Conservation (phyloP, 2,113 vertebrate genomes). For the Boleophthalmus pectinirostris region DNA sequence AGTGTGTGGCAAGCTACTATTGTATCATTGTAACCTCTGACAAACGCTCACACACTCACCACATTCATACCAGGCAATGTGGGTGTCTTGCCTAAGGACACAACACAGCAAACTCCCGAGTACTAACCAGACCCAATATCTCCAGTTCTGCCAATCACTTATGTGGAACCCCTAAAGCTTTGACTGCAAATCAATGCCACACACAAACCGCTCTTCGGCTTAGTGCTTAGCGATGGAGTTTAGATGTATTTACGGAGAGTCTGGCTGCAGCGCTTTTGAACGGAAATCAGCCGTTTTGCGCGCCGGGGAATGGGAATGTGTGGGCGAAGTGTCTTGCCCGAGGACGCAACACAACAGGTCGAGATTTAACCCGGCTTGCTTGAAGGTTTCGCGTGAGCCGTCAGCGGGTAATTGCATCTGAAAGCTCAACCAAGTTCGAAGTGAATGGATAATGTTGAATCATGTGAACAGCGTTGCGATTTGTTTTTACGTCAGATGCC, state of each 20-base stretch:
- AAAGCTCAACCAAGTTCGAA: no score
- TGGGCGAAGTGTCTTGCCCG: neutral
- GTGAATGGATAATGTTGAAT: no score
- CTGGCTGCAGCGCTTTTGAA: neutral
- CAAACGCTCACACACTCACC: no score
- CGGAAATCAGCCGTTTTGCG: neutral
- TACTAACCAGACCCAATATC: neutral
- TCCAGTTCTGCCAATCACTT: neutral
- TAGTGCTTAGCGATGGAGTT: neutral
- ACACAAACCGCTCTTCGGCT: neutral
- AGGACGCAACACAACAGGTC: neutral
- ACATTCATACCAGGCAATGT: no score
- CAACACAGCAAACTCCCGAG: no score
- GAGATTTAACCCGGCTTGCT: neutral
- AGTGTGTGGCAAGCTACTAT: no score
- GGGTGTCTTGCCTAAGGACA: no score
- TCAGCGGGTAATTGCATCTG: no score
- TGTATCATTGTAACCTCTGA: no score
- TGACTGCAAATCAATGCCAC: neutral
- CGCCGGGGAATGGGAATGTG: neutral
- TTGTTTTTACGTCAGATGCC: no score
- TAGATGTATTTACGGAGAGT: neutral
- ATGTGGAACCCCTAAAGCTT: neutral
- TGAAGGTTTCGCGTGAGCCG: neutral
- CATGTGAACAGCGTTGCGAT: no score